phyloP scores from a whole-genome alignment of 2,113 vertebrate genomes.

The Plecotus auritus region DNA sequence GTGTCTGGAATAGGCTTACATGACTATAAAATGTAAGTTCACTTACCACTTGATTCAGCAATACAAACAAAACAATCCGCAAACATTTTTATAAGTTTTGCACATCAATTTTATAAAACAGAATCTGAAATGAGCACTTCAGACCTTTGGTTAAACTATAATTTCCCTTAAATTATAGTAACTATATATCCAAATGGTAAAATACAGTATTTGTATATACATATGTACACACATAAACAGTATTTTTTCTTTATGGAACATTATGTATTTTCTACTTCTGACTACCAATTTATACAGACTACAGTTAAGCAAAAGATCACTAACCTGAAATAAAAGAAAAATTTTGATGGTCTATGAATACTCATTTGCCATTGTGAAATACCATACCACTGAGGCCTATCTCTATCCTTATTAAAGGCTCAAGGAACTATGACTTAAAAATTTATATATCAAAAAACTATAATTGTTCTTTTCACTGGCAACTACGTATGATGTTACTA shows the following conservation, averaged over 20 bases:
- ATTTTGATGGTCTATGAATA: background rate
- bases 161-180: background rate
- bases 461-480: background rate
- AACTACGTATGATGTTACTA: background rate
- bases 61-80: slow-evolving; percentile 14
- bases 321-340: slow-evolving; percentile 39
- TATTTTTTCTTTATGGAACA: background rate
- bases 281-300: background rate
- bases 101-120: background rate
- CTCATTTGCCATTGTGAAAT: background rate
- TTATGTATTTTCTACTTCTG: background rate
- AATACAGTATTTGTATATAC: background rate
- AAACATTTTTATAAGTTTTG: background rate
- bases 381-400: background rate
- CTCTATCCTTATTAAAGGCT: background rate
- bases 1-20: background rate
- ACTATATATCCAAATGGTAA: background rate
- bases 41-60: background rate
- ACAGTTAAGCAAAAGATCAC: background rate
- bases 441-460: background rate
- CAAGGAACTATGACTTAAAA: background rate
- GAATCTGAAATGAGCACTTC: slow-evolving; percentile 5
- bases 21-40: slow-evolving; percentile 2
- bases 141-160: background rate
- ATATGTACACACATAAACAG: background rate